Evolutionary conservation across 2,113 vertebrate genomes (phyloP), one percentile per base, ranked within the genome.

Genomic region (Strix aluco): DNA sequence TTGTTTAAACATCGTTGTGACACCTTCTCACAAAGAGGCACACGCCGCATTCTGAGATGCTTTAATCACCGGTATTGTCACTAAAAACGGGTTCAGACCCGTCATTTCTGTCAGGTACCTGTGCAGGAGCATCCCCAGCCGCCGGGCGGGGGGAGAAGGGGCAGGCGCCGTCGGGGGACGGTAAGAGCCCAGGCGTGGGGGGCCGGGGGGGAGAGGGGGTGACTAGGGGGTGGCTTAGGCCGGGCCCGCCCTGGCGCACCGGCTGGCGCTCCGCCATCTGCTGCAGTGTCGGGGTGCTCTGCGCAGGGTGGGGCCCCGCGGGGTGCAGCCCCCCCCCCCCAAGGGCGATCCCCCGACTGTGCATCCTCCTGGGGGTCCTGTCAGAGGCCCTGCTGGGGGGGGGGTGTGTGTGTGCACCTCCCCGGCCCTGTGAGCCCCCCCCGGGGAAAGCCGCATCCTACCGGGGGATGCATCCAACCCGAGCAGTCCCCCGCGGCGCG

Each of bases 211-310:
- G 1, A 18, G 36, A 12, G 22, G 34, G 78, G 86, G 47, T 46
- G 79, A 20, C 29, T 1, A 1, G 63, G 57, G 63, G 13, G 11
- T 2, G 72, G 72, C 26, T 34, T 4, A 1, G 52, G n/a, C 13
- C 46, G 11, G 20, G 40, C 18, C 61, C 11, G 62, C 90, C 19
- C 26, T 14, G 47, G 15, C 6, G 73, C 81, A 19, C 72, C 15
- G 77, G 62, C 91, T 93, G 93, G 95, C 93, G 54, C 3, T n/a
- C 30, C 27, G 91, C 88, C 93, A 86, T 49, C 42, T 36, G 77
- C 95, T 89, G 95, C 95, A 29, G 95, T 32, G 47, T 5, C 57
- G 52, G 91, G 91, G 88, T n/a, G 91, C 73, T 46, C 34, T 19
- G 85, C 77, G 77, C 88, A 44, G 67, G 75, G 71, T 15, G 84